phyloP scores from a whole-genome alignment of 92 coral and sea anemone species.

The Ricordea florida region DNA sequence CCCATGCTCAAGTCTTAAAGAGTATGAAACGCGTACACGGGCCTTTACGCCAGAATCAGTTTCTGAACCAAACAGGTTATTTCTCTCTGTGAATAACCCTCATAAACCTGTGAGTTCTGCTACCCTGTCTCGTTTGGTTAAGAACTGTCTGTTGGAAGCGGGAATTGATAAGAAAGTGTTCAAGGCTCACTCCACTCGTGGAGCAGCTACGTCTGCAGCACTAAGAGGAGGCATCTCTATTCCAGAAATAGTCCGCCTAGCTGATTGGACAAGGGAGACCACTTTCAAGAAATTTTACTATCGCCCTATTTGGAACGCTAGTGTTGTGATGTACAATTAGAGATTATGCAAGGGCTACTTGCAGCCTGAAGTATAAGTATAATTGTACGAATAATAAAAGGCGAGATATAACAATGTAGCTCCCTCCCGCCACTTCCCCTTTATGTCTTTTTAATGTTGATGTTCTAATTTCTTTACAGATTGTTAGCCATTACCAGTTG shows the following conservation, averaged over 20 bases:
- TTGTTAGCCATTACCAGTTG: no score
- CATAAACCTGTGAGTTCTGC: slow-evolving; percentile 23
- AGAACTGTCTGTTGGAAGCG: slow-evolving; percentile 18
- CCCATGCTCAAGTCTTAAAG: slow-evolving; percentile 32
- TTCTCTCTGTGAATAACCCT: slow-evolving; percentile 18
- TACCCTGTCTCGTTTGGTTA: slow-evolving; percentile 41
- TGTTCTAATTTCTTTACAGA: no score
- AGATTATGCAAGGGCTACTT: no score
- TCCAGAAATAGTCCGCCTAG: slow-evolving; percentile 12
- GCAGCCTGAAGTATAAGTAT: no score
- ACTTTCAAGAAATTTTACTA: slow-evolving; percentile 29
- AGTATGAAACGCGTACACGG: slow-evolving; percentile 30
- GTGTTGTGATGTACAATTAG: no score
- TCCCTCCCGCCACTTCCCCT: no score
- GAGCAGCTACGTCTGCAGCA: slow-evolving; percentile 44
- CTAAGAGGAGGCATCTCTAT: slow-evolving; percentile 36
- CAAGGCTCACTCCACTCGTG: slow-evolving; percentile 33
- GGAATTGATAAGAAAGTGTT: slow-evolving; percentile 15
- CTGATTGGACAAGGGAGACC: slow-evolving; percentile 20
- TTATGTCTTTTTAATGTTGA: no score
- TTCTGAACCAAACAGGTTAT: slow-evolving; percentile 27
- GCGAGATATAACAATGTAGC: no score
- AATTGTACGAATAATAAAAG: no score
- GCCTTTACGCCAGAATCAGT: not conserved
- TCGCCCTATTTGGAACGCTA: slow-evolving; percentile 14